Evolutionary conservation across 2,797 vertebrate species (phyloP), one percentile per base, ranked within the genome.

Genomic region (Peromyscus melanophrys): DNA sequence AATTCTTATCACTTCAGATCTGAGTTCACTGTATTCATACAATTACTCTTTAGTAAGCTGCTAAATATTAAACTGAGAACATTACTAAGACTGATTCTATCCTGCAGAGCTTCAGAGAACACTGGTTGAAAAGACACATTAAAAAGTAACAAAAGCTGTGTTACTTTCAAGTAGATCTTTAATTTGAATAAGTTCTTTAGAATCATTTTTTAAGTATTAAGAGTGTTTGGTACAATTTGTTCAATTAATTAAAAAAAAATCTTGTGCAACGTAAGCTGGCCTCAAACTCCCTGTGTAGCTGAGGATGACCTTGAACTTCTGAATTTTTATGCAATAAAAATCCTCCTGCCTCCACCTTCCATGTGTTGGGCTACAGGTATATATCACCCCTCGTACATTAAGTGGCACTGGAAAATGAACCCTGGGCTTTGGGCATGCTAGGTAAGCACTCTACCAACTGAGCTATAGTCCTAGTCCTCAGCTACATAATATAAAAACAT

Each of bases 31-130:
- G 3, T 73, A 4, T 16, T 88, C 61, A 34, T 49, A n/a, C 4
- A 9, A 89, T 80, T 31, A 89, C n/a, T 12, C 81, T 87, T 83
- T 52, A 37, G 4, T 73, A 77, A 82, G 37, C 37, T n/a, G 52
- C 46, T 67, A n/a, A 67, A 73, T 40, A 78, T 83, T 55, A 89
- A 78, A 46, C 9, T 82, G 34, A 92, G 81, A 95, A 92, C 57
- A 90, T 31, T 61, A 40, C 71, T n/a, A 93, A 83, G 49, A 59
- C 25, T n/a, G 82, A 65, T 95, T 88, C 9, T 84, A 40, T 84
- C 31, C 21, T 46, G 19, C 23, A 14, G 9, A n/a, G 23, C 23
- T 59, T 57, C 86, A 83, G 13, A 57, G 19, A 90, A 67, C 19
- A 67, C 52, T 82, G 3, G 23, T 27, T 59, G 21, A 89, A 69